Evolutionary conservation across 1,140 invertebrate species (phyloP), one percentile per base, ranked within the genome.

Genomic region (Amyelois transitella): DNA sequence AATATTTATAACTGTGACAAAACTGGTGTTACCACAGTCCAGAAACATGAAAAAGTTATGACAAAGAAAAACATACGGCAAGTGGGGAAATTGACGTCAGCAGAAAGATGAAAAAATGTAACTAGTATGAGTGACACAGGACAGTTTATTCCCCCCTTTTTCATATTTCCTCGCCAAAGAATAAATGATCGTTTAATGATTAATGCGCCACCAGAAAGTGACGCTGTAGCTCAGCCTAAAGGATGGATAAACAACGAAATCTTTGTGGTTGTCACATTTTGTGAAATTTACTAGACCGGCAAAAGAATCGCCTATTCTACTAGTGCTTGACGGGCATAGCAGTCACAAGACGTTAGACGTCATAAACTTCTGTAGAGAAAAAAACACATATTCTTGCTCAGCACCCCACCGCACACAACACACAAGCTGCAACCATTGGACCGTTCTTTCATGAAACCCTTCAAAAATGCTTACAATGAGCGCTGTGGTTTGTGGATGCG

Each of bases 1-100:
- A 65, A 72, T 50, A 85, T 89, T 25, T 86, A 67, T 49, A 90
- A 90, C 59, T 57, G 75, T 43, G 84, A 88, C 66, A 88, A 90
- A 65, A 89, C 78, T 44, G 88, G 86, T 1, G 69, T 89, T 28
- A 81, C 66, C 4, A 77, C 64, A 19, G 81, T 90, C 4, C 81
- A 88, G 21, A 85, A 81, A 61, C 75, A 77, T n/a, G n/a, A n/a
- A n/a, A 58, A 43, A 89, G 84, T 53, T 24, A 3, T 24, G 3
- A 8, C 22, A 5, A 5, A 3, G 3, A 24, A 24, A 24, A 8
- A 3, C 8, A 8, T 24, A 5, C 22, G 22, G 3, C 81, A 90
- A 69, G 74, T 90, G 7, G 88, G 79, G n/a, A 62, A 75, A 48
- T 22, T 89, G 4, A 86, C 80, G 2, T 89, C 82, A 32, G 82